Evolutionary conservation across 2,888 invertebrate genomes (phyloP).

Genomic region (Autographa pulchrina): DNA sequence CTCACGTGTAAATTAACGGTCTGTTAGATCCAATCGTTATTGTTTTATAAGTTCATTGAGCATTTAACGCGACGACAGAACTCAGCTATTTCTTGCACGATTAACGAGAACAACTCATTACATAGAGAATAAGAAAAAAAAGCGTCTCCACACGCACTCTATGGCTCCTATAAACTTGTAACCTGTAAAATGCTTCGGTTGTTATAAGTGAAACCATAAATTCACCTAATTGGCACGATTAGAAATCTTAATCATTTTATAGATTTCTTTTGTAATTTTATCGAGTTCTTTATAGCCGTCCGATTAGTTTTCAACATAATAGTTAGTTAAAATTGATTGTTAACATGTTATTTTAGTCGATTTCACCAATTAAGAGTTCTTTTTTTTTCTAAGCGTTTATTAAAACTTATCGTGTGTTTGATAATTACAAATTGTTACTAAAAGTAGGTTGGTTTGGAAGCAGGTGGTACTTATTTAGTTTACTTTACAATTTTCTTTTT

Average conservation of each 20-base stretch:
- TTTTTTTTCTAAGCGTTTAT: constrained; percentile 57
- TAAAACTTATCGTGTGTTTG: constrained; percentile 64
- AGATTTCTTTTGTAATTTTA: constrained; percentile 88
- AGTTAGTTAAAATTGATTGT: constrained; percentile 85
- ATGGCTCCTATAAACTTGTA: constrained; percentile 54
- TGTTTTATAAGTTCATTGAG: constrained; percentile 61
- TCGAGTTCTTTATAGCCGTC: constrained; percentile 81
- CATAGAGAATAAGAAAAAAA: constrained; percentile 56
- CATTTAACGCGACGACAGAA: constrained; percentile 44
- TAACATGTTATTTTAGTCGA: constrained; percentile 81
- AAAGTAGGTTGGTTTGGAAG: constrained; percentile 61
- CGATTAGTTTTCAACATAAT: constrained; percentile 84
- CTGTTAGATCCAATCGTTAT: constrained; percentile 56
- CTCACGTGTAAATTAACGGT: constrained; percentile 59
- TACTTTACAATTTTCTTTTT: constrained; percentile 27
- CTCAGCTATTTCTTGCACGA: constrained; percentile 47
- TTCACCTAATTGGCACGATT: constrained; percentile 86
- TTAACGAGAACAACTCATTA: constrained; percentile 60
- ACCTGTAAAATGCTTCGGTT: constrained; percentile 52
- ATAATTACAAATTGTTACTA: constrained; percentile 66
- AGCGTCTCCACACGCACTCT: constrained; percentile 55
- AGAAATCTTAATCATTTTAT: constrained; percentile 87
- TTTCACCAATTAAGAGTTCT: constrained; percentile 79
- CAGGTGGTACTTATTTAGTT: constrained; percentile 38
- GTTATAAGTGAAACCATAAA: constrained; percentile 80